Base-by-base conservation (phyloP, 2,888 invertebrate species). In the Cybosia mesomella region DNA sequence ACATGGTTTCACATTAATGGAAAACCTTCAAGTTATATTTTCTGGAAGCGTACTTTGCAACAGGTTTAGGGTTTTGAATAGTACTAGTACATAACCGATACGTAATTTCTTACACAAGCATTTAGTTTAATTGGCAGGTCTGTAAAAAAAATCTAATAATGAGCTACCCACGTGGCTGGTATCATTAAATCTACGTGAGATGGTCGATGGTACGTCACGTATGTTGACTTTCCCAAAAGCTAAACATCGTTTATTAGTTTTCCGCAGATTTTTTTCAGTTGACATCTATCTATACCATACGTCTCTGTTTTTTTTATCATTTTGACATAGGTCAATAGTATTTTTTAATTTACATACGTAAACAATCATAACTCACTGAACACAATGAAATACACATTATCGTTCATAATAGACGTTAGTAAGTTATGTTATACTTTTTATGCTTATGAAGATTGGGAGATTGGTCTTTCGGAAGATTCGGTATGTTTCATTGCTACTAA, bases 191-290 rank as follows among this genome's bases (percentile, higher is more conserved):
- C 18, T n/a, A n/a, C 49, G n/a, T 1, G 4, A 0, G 8, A 49
- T 49, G 49, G 49, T n/a, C 49, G 8, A n/a, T 9, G n/a, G 18
- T 49, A n/a, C 49, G n/a, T n/a, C 49, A 8, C 49, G n/a, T 9
- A 49, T 49, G 49, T 49, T 49, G n/a, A 49, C 49, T 49, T 49
- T 49, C 49, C 9, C 49, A n/a, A n/a, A n/a, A n/a, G n/a, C n/a
- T n/a, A n/a, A n/a, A n/a, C n/a, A n/a, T n/a, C n/a, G n/a, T n/a
- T n/a, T n/a, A n/a, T n/a, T n/a, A n/a, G n/a, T n/a, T n/a, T n/a
- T n/a, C n/a, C n/a, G n/a, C n/a, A n/a, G n/a, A n/a, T n/a, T n/a
- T n/a, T n/a, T n/a, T n/a, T n/a, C n/a, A n/a, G n/a, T n/a, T n/a
- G n/a, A n/a, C n/a, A n/a, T n/a, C n/a, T n/a, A n/a, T n/a, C n/a